phyloP scores from a whole-genome alignment of 2,113 vertebrate species.

The Arizona elegans region DNA sequence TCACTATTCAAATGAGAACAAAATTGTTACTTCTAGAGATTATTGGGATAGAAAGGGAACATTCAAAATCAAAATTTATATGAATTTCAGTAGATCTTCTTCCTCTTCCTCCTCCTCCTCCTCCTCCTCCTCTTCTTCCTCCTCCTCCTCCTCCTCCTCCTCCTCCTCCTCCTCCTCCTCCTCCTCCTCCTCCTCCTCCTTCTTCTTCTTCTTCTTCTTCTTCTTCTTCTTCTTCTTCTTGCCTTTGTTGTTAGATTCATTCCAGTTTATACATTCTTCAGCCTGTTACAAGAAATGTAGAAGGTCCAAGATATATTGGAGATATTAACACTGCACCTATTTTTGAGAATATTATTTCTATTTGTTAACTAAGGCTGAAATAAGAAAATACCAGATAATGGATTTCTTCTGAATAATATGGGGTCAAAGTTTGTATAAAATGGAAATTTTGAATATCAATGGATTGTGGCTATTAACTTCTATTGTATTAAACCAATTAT shows the following conservation, averaged over 20 bases:
- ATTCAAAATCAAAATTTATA: too few species aligned
- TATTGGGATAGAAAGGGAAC: too few species aligned
- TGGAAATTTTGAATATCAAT: not conserved
- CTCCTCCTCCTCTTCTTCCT: too few species aligned
- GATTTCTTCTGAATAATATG: not conserved
- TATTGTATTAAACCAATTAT: not conserved
- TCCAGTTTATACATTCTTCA: not conserved
- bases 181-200: too few species aligned
- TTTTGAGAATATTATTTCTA: not conserved
- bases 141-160: too few species aligned
- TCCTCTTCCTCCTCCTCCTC: too few species aligned
- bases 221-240: fast-evolving
- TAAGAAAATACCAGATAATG: not conserved
- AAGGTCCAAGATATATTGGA: not conserved
- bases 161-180: too few species aligned
- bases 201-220: too few species aligned
- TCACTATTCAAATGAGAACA: too few species aligned
- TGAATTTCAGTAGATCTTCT: too few species aligned
- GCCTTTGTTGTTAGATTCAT: not conserved
- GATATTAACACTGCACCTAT: not conserved
- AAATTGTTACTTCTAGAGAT: too few species aligned
- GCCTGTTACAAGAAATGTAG: not conserved
- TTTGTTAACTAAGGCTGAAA: not conserved
- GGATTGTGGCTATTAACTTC: not conserved
- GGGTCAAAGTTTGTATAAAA: not conserved